A percentile compares a stretch with the other conserved stretches of the same genome.
These are phyloP conservation scores for Spicauda simplicius DNA, from an alignment of 2,888 invertebrate species.

Conservation along the genomic window DNA sequence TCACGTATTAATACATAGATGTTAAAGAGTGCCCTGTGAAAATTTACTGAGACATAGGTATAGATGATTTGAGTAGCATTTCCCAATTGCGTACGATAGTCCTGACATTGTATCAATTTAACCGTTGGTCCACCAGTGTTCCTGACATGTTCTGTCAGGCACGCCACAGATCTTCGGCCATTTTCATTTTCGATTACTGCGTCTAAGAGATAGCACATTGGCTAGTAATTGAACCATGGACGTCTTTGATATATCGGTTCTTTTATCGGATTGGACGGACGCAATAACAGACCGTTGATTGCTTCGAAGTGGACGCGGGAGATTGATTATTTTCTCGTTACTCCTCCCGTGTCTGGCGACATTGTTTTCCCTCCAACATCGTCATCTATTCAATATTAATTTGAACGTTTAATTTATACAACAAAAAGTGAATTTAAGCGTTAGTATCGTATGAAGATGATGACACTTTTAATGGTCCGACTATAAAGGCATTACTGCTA, in stretches of 20 bases:
- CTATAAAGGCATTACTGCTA: no score
- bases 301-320: slow-evolving; percentile 80
- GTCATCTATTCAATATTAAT: slow-evolving; percentile 38
- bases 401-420: background rate
- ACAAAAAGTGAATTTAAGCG: background rate
- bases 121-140: slow-evolving; percentile 45
- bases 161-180: slow-evolving; percentile 56
- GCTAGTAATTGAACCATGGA: slow-evolving; percentile 80
- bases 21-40: no score
- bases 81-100: background rate
- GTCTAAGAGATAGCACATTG: slow-evolving; percentile 75
- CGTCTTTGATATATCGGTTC: slow-evolving; percentile 84
- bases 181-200: slow-evolving; percentile 77
- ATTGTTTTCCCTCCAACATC: slow-evolving; percentile 61
- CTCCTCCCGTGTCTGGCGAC: slow-evolving; percentile 51
- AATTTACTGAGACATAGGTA: no score
- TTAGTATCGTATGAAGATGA: no score
- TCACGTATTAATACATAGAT: no score
- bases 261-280: slow-evolving; percentile 83
- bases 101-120: slow-evolving; percentile 48
- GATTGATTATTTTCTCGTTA: slow-evolving; percentile 84
- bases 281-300: slow-evolving; percentile 84
- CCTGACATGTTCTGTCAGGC: slow-evolving; percentile 58
- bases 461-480: no score
- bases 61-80: no score